Base-by-base conservation (phyloP, 2,797 vertebrate genomes). In the Falco berigora region DNA sequence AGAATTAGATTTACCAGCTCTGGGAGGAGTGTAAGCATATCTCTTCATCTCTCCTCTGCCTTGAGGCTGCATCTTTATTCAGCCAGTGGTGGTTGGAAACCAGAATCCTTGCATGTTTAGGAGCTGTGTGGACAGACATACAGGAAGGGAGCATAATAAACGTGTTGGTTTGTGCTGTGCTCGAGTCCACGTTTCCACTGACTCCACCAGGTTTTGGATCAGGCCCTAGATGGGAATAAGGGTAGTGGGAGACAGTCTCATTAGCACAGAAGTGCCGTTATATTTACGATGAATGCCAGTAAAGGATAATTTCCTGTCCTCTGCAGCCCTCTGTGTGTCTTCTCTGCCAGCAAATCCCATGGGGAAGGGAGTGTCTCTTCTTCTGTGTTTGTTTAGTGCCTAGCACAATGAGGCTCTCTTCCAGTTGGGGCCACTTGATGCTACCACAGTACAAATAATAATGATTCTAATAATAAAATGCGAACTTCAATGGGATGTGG, bases 391-490 rank as follows among this genome's bases (percentile, higher is more conserved):
- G 84, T 92, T 94, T 63, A 96, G 75, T 83, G 88, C 93, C 75
- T 64, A 1, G 61, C 36, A 97, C 94, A 96, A 97, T 96, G 61
- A 92, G 76, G 47, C 75, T 91, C 3, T 87, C 90, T 90, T 93
- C 84, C 90, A 96, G 78, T 55, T 75, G 78, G 78, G 81, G 84
- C 95, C 96, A 92, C 88, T 96, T 44, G 86, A 72, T 96, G 93
- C 84, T 95, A 46, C 94, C 93, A 83, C 90, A 88, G 91, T 77
- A 36, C 92, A 93, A 95, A 96, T 96, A 95, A 90, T 96, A 87
- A 92, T 2, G 53, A 80, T 93, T 83, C 95, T 97, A 97, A 97
- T 94, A 96, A 97, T 96, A 96, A 97, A 96, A 80, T 18, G 23
- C 86, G 90, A 90, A 88, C 81, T 97, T 97, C 93, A 90, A 88